These are phyloP conservation scores for Tetramorium alpestre DNA, from an alignment of 1,140 invertebrate species.

Conservation along the genomic window DNA sequence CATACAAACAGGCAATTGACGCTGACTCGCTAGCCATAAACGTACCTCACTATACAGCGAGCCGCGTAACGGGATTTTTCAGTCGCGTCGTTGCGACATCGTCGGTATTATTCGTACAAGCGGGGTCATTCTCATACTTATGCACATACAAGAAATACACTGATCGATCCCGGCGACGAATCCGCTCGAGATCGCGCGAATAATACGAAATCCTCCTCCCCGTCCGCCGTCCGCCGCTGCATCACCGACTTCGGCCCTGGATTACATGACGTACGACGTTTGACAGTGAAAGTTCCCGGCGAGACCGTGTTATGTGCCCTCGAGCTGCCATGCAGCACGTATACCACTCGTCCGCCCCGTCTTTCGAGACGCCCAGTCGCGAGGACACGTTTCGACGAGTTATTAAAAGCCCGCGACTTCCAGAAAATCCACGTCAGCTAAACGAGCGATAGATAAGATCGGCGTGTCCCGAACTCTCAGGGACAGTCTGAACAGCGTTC, in stretches of 20 bases:
- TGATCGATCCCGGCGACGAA: neutral
- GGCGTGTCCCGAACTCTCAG: constrained; percentile 1
- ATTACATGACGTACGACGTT: constrained; percentile 74
- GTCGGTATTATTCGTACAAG: constrained; percentile 4
- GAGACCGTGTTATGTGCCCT: constrained; percentile 13
- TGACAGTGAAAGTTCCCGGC: constrained; percentile 77
- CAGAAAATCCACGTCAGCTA: constrained; percentile 11
- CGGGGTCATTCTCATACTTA: constrained; percentile 61
- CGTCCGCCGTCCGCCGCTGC: neutral
- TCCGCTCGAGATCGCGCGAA: constrained; percentile 34
- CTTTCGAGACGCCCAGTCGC: constrained; percentile 6
- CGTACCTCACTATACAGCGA: neutral
- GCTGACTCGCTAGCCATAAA: neutral
- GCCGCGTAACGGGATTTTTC: constrained; percentile 54
- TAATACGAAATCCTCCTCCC: constrained; percentile 27
- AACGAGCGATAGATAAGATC: constrained; percentile 18
- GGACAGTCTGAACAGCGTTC: neutral
- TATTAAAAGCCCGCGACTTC: neutral
- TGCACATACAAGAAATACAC: neutral
- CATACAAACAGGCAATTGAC: neutral
- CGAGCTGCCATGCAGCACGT: constrained; percentile 45
- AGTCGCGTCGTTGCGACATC: constrained; percentile 46
- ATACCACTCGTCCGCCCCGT: constrained; percentile 20
- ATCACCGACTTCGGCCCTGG: constrained; percentile 52
- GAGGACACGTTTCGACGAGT: constrained; percentile 29